These are phyloP conservation scores for Hydraecia micacea DNA, from an alignment of 2,888 invertebrate species.

Conservation along the genomic window DNA sequence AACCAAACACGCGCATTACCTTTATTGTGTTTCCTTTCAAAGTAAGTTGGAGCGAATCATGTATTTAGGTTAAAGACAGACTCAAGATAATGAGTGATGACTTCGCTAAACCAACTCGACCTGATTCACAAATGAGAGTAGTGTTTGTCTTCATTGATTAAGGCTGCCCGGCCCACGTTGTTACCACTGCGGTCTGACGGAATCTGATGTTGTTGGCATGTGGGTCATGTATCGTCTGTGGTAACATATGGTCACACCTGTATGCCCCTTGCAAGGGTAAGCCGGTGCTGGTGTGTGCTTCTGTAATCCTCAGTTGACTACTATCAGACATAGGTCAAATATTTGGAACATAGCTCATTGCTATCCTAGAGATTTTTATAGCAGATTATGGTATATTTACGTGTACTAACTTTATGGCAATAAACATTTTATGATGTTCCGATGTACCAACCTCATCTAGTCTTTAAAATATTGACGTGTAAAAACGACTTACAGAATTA, in stretches of 20 bases:
- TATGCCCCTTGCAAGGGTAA: neutral
- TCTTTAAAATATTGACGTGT: neutral
- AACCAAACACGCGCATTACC: conserved; percentile 50
- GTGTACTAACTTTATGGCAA: neutral
- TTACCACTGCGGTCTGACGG: conserved; percentile 6
- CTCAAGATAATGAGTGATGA: conserved; percentile 60
- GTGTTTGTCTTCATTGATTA: conserved; percentile 58
- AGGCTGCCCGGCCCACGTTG: conserved; percentile 33
- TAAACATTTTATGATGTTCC: neutral
- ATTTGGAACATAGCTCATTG: neutral
- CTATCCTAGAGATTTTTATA: neutral
- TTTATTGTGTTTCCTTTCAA: conserved; percentile 46
- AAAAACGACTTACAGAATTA: neutral
- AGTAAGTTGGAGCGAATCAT: conserved; percentile 27
- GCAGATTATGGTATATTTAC: neutral
- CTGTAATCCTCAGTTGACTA: neutral
- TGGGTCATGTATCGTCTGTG: conserved; percentile 5
- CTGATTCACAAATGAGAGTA: conserved; percentile 57
- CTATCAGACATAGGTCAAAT: neutral
- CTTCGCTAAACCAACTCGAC: conserved; percentile 55
- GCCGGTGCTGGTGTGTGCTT: neutral
- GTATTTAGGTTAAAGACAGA: conserved; percentile 51
- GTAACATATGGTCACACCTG: neutral
- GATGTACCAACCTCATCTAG: neutral
- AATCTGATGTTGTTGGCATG: neutral